Base-by-base conservation (phyloP, 2,888 invertebrate species). In the Latrodectus hesperus region DNA sequence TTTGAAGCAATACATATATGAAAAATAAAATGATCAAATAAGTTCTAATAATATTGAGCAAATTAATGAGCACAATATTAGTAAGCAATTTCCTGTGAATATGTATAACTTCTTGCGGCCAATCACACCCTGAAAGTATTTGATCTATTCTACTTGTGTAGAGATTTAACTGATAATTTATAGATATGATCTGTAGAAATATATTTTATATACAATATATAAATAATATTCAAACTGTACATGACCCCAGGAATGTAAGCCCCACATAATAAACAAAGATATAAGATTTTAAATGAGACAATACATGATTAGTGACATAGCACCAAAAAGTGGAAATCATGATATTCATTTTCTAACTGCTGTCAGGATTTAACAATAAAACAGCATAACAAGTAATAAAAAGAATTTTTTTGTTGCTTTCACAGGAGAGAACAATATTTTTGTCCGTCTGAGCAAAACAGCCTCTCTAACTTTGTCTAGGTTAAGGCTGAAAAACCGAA, bases 381-480 rank as follows among this genome's bases (percentile, higher is more conserved):
- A 77, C 26, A 76, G 38, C 67, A 72, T 87, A 82, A 87, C 81
- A 78, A 77, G 75, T 81, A 81, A 81, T 82, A 73, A 82, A 87
- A 76, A 67, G 73, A 68, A 71, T 68, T 85, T 74, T 68, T 22
- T 80, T 52, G 55, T 67, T 81, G 38, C 38, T 38, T 81, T 38
- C 38, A 67, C 60, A 55, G 26, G 49, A 49, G 65, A 68, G 73
- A 72, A 72, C 71, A 76, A 86, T 67, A 75, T 82, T 71, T 38
- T 82, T 82, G 81, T 82, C 87, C 81, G 78, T 87, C 87, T 87
- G 87, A 87, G 87, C 87, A 87, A 87, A 82, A 82, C 78, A 87
- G 78, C 75, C 76, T 76, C 70, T 64, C 77, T 82, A 77, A 68
- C 67, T 71, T 67, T 72, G 73, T 70, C 74, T 71, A 22, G 26